A percentile compares a stretch with the other conserved stretches of the same genome.
These are phyloP conservation scores for Ditula angustiorana DNA, from an alignment of 2,888 invertebrate genomes.

Conservation along the genomic window DNA sequence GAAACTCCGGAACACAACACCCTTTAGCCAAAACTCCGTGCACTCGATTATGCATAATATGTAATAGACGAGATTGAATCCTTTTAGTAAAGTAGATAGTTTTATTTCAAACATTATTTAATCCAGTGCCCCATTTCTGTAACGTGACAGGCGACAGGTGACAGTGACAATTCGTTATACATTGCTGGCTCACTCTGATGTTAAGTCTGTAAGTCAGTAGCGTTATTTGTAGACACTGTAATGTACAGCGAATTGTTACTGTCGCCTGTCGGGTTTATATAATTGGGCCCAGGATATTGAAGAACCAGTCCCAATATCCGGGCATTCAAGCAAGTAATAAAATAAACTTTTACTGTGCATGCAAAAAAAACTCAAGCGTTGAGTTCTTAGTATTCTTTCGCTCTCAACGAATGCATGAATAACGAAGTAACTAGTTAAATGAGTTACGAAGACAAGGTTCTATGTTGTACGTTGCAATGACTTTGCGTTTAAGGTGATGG, in stretches of 20 bases:
- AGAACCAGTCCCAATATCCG: slow-evolving; percentile 30
- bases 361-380: not conserved
- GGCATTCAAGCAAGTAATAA: slow-evolving; percentile 7
- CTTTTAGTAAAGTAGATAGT: not conserved
- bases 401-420: not conserved
- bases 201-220: no score
- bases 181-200: no score
- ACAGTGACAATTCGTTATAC: no score
- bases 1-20: no score
- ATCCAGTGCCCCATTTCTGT: no score
- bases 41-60: no score
- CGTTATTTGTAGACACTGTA: no score
- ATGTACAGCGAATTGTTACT: no score
- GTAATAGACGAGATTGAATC: no score
- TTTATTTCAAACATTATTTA: not conserved
- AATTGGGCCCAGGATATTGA: slow-evolving; percentile 14
- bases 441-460: not conserved
- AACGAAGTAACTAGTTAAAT: not conserved
- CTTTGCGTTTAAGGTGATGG: slow-evolving; percentile 8
- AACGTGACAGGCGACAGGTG: no score
- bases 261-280: no score
- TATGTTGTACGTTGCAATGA: not conserved
- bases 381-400: not conserved
- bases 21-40: no score
- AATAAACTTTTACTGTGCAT: slow-evolving; percentile 4